A percentile compares a stretch with the other conserved stretches of the same genome.
Conservation (phyloP, 2,888 invertebrate genomes). For the Scotopteryx bipunctaria region DNA sequence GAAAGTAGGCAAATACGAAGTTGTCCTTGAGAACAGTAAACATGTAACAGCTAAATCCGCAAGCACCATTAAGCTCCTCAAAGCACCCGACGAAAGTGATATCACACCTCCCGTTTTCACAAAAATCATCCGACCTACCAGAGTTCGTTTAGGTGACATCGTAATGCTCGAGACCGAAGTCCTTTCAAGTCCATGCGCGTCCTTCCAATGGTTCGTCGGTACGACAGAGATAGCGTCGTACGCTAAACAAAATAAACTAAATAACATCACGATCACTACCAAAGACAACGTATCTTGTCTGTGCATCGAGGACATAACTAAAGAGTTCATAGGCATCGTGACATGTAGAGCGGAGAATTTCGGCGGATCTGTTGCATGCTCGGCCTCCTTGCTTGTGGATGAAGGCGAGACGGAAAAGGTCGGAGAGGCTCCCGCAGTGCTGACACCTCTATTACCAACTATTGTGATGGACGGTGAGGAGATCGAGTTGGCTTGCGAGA, state of each 20-base stretch:
- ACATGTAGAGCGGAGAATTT: slow-evolving; percentile 96
- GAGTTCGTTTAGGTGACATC: slow-evolving; percentile 88
- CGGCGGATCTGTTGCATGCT: slow-evolving; percentile 93
- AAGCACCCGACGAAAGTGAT: slow-evolving; percentile 83
- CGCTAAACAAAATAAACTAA: slow-evolving; percentile 83
- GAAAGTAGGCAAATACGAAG: slow-evolving; percentile 94
- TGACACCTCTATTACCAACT: slow-evolving; percentile 87
- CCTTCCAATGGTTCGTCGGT: slow-evolving; percentile 94
- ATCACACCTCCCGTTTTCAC: slow-evolving; percentile 89
- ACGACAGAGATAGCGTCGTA: slow-evolving; percentile 85
- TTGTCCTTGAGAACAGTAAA: slow-evolving; percentile 88
- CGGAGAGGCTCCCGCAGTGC: slow-evolving; percentile 87
- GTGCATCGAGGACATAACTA: slow-evolving; percentile 87
- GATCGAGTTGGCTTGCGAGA: slow-evolving; percentile 88
- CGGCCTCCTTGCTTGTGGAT: slow-evolving; percentile 87
- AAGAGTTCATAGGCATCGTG: slow-evolving; percentile 88
- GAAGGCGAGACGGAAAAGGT: slow-evolving; percentile 74
- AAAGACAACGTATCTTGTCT: slow-evolving; percentile 91
- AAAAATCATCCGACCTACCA: slow-evolving; percentile 87
- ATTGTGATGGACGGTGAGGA: slow-evolving; percentile 96
- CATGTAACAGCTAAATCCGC: slow-evolving; percentile 91
- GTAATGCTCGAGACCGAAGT: slow-evolving; percentile 91
- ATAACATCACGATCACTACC: slow-evolving; percentile 87
- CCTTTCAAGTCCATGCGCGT: slow-evolving; percentile 89
- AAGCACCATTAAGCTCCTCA: slow-evolving; percentile 90